These are phyloP conservation scores for Erythrolamprus reginae DNA, from an alignment of 2,113 vertebrate genomes.

Conservation along the genomic window DNA sequence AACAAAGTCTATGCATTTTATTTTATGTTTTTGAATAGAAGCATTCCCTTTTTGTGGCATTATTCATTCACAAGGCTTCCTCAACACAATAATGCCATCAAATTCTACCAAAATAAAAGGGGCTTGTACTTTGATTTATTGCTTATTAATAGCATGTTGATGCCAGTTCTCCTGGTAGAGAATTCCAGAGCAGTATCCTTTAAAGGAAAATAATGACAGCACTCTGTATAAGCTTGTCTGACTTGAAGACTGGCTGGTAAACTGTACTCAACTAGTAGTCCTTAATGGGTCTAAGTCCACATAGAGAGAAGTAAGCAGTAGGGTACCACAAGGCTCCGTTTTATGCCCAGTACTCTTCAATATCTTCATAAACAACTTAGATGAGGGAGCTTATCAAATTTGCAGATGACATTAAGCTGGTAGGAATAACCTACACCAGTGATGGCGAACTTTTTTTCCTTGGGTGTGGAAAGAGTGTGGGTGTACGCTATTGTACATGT, in stretches of 20 bases:
- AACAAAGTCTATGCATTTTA: constrained; percentile 6
- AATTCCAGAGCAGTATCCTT: background rate
- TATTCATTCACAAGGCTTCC: constrained; percentile 14
- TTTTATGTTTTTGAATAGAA: background rate
- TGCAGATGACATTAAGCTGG: too few relatives aligned
- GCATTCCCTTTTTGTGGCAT: constrained; percentile 26
- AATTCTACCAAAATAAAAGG: rapidly evolving
- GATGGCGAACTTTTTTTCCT: too few relatives aligned
- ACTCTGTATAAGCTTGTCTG: background rate
- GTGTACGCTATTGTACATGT: too few relatives aligned
- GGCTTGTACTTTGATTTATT: background rate
- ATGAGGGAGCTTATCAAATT: too few relatives aligned
- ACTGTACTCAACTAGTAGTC: too few relatives aligned
- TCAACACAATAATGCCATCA: background rate
- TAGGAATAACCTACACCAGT: too few relatives aligned
- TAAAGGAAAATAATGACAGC: background rate
- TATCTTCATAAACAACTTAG: too few relatives aligned
- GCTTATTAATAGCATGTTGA: background rate
- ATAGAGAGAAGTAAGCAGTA: too few relatives aligned
- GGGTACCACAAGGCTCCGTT: too few relatives aligned
- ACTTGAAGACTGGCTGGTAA: background rate
- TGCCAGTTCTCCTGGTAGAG: background rate
- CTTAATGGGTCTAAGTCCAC: too few relatives aligned
- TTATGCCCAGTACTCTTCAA: too few relatives aligned
- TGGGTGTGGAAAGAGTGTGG: too few relatives aligned